Evolutionary conservation across 2,888 invertebrate species (phyloP).

Genomic region (Cephus pygmeus): DNA sequence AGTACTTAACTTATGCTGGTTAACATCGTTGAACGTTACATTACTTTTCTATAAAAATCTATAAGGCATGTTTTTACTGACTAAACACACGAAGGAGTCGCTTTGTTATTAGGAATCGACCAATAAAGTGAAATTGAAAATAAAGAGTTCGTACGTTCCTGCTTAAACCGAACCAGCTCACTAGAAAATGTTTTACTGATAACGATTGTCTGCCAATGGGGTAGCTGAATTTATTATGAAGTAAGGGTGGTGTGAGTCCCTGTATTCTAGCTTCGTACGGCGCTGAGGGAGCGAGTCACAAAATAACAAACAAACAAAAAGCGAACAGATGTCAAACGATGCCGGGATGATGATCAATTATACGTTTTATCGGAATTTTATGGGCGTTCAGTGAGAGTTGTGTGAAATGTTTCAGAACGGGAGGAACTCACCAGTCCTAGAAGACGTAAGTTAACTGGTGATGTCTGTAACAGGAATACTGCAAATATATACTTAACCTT

Average conservation of each 20-base stretch:
- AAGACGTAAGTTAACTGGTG: conserved; percentile 36
- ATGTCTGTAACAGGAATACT: background rate
- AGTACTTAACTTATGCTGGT: background rate
- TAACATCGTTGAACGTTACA: background rate
- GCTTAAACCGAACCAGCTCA: background rate
- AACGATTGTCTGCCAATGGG: background rate
- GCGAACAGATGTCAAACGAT: conserved; percentile 40
- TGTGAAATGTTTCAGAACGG: conserved; percentile 37
- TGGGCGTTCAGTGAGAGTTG: conserved; percentile 11
- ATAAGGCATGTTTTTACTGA: background rate
- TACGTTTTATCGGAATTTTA: conserved; percentile 15
- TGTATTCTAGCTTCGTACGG: background rate
- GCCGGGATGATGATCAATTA: conserved; percentile 36
- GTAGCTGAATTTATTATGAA: background rate
- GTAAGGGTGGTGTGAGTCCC: background rate
- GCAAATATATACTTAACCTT: background rate
- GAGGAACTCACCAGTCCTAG: conserved; percentile 32
- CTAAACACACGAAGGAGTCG: background rate
- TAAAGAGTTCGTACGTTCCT: background rate
- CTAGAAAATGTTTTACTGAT: background rate
- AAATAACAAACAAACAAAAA: conserved; percentile 47
- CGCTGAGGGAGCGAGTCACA: background rate
- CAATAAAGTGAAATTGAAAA: background rate
- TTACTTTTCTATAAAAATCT: no score
- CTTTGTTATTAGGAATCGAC: background rate